These are phyloP conservation scores for Plebejus anna DNA, from an alignment of 2,888 invertebrate genomes.

Conservation along the genomic window DNA sequence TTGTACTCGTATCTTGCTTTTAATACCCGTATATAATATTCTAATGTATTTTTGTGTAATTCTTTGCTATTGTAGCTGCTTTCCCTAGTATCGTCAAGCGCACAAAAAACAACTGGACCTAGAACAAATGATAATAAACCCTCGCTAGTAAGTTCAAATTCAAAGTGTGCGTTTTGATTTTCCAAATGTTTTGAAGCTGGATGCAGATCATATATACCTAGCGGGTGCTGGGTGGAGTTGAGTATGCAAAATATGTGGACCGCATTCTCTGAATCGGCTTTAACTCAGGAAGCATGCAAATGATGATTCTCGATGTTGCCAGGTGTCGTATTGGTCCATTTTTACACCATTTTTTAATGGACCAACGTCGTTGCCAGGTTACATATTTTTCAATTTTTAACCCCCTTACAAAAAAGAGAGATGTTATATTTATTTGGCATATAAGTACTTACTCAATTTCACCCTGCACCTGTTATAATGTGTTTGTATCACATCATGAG, in stretches of 20 bases:
- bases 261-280: too few relatives aligned
- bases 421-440: too few relatives aligned
- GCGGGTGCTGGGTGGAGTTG: too few relatives aligned
- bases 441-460: too few relatives aligned
- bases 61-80: slow-evolving; percentile 58
- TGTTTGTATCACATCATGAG: background rate
- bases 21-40: slow-evolving; percentile 20
- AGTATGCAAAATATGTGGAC: background rate
- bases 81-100: slow-evolving; percentile 62
- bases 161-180: slow-evolving; percentile 27
- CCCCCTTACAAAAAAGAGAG: too few relatives aligned
- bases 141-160: slow-evolving; percentile 60
- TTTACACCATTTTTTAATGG: too few relatives aligned
- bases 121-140: slow-evolving; percentile 48
- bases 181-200: background rate
- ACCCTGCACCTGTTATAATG: too few relatives aligned
- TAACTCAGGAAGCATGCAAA: too few relatives aligned
- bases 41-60: slow-evolving; percentile 35
- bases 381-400: too few relatives aligned
- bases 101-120: slow-evolving; percentile 50
- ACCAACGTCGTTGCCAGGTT: too few relatives aligned
- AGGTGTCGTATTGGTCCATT: too few relatives aligned
- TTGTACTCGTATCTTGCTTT: background rate
- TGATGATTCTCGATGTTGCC: too few relatives aligned
- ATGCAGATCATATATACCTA: background rate